Evolutionary conservation across 2,888 invertebrate species (phyloP).

Genomic region (Dasypolia templi): DNA sequence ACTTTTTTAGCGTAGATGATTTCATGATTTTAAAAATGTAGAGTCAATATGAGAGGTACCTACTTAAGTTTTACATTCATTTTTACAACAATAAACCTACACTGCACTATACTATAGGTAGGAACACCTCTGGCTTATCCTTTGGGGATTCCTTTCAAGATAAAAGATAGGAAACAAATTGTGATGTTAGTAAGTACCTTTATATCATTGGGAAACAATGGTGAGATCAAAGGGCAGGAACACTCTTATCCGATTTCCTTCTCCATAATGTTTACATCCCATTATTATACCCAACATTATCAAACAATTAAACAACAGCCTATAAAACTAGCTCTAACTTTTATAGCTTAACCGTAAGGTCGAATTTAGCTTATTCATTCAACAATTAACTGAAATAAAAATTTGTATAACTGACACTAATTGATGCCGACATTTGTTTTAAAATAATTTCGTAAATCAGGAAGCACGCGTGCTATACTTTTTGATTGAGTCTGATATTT

Average conservation of each 20-base stretch:
- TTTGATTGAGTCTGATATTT: slow-evolving; percentile 41
- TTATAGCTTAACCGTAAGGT: slow-evolving; percentile 26
- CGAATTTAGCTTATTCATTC: slow-evolving; percentile 12
- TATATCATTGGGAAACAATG: slow-evolving; percentile 38
- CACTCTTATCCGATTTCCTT: slow-evolving; percentile 78
- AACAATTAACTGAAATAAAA: slow-evolving; percentile 19
- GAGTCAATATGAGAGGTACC: neutral
- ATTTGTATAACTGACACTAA: slow-evolving; percentile 59
- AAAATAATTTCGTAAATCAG: slow-evolving; percentile 62
- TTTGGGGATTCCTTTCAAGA: neutral
- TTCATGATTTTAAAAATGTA: no score
- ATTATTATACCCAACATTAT: slow-evolving; percentile 39
- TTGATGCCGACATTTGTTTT: slow-evolving; percentile 57
- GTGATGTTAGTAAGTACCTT: neutral
- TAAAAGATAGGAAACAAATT: neutral
- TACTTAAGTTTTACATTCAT: neutral
- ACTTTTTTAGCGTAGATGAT: neutral
- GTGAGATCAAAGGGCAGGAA: slow-evolving; percentile 82
- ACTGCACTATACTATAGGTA: neutral
- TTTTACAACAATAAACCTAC: neutral
- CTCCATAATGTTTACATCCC: slow-evolving; percentile 53
- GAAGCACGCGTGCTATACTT: slow-evolving; percentile 45
- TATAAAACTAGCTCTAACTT: slow-evolving; percentile 10
- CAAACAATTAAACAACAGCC: slow-evolving; percentile 12
- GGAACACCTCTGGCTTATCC: neutral